Percentiles rank a stretch among this genome's conserved stretches.
Evolutionary conservation across 2,797 vertebrate genomes (phyloP).

Genomic region (Spheniscus humboldti): DNA sequence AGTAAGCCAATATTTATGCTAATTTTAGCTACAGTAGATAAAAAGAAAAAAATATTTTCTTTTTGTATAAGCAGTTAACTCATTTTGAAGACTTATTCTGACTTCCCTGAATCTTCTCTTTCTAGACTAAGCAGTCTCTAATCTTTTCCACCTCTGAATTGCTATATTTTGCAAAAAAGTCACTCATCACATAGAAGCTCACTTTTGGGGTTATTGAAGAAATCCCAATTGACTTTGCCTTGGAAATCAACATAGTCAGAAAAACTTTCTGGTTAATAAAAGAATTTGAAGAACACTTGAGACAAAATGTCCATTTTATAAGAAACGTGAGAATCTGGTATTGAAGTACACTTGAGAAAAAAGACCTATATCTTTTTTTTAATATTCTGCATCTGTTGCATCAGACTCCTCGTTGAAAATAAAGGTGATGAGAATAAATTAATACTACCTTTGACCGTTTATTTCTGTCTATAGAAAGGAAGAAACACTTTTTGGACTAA

Average conservation of each 20-base stretch:
- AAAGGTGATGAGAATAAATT: not conserved
- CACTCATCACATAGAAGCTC: not conserved
- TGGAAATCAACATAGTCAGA: not conserved
- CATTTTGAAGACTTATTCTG: not conserved
- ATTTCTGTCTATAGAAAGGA: not conserved
- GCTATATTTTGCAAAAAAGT: not conserved
- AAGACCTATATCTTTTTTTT: not conserved
- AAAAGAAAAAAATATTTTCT: not conserved
- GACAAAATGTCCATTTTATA: not conserved
- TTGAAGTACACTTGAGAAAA: not conserved
- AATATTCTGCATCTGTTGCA: not conserved
- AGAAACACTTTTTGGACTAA: not conserved
- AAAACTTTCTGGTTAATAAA: not conserved
- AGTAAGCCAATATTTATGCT: not conserved
- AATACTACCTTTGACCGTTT: not conserved
- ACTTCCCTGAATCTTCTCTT: not conserved
- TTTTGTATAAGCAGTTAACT: not conserved
- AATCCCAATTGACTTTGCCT: not conserved
- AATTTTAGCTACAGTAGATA: not conserved
- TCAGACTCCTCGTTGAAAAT: not conserved
- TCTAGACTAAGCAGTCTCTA: not conserved
- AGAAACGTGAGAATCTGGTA: not conserved
- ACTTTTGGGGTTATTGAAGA: not conserved
- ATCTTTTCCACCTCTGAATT: not conserved
- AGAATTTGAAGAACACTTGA: not conserved